Evolutionary conservation across 1,140 invertebrate genomes (phyloP), one percentile per base, ranked within the genome.

Genomic region (Stegodyphus dumicola): DNA sequence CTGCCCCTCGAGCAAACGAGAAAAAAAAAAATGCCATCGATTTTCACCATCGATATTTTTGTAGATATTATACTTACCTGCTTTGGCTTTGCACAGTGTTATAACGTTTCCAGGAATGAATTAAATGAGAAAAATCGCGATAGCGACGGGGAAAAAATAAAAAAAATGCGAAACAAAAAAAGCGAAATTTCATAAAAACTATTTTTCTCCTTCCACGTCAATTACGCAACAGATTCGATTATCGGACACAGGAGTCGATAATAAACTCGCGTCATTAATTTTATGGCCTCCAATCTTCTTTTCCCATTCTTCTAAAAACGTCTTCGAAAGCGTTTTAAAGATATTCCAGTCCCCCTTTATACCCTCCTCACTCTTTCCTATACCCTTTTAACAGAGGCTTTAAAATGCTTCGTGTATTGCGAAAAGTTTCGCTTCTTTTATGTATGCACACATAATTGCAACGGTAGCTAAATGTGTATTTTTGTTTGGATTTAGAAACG

Each of bases 261-360:
- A 78, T 78, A 54, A 69, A 78, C 77, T 78, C 77, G 65, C 77
- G 48, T 78, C 77, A 78, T 78, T 78, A 78, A 78, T 78, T 78
- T 78, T 78, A 78, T 78, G 66, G 66, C 67, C 69, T 53, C 77
- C 54, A 69, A 67, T 9, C 52, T 53, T 13, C 15, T 52, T 69
- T 48, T 53, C 6, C n/a, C 53, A 18, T 78, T 18, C 3, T 77
- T 65, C n/a, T 67, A 33, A 33, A 33, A 33, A 33, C 33, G 33
- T 33, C 33, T 33, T 33, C 33, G 33, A 33, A 33, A 33, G 33
- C 33, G 33, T 33, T 33, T 33, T 33, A 33, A 33, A 33, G 33
- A 33, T 33, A 33, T 33, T 33, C 33, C 33, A 33, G 33, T 33
- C 33, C 33, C 33, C n/a, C n/a, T n/a, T n/a, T n/a, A n/a, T n/a